Evolutionary conservation across 2,888 invertebrate species (phyloP), one percentile per base, ranked within the genome.

Genomic region (Neoscelio sp.): DNA sequence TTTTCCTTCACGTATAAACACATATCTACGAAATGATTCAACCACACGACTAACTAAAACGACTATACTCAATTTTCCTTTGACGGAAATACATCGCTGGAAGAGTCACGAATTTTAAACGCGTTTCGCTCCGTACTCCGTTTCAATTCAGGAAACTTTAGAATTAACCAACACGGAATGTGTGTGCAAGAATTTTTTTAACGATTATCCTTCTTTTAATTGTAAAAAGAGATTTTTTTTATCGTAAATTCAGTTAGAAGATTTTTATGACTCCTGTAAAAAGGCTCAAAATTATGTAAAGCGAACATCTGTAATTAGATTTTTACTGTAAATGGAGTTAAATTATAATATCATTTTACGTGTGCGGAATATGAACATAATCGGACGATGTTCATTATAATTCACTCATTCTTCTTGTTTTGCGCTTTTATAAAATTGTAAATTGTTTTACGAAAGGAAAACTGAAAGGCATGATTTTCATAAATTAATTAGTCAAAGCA

Each of bases 251-350:
- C 28, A 6, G 50, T 50, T 8, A 28, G 18, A 52, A 30, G 30
- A 65, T 65, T 65, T 65, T 52, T 35, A 65, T 52, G 52, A 42
- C 65, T 64, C 5, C 10, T 2, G 38, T 0, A 38, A 42, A 50
- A 26, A 28, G 52, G 1, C 8, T 10, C 15, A 10, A 15, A 52
- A 65, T 52, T 65, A 26, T 44, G 13, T 6, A 30, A 18, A 54
- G 35, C 8, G 54, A 23, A 35, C 48, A 38, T 40, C 54, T 54
- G 52, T 46, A 68, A 68, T 68, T 68, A 65, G 54, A 65, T 52
- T 65, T 52, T 48, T 64, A 62, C n/a, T 30, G 18, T 12, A 13
- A 60, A 60, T 26, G 48, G 18, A 12, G 38, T 26, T 33, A 48
- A 48, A 64, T 64, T 64, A 64, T 48, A 35, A 48, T 48, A 48